Evolutionary conservation across 2,888 invertebrate species (phyloP).

Genomic region (Himalopsyche tibetana): DNA sequence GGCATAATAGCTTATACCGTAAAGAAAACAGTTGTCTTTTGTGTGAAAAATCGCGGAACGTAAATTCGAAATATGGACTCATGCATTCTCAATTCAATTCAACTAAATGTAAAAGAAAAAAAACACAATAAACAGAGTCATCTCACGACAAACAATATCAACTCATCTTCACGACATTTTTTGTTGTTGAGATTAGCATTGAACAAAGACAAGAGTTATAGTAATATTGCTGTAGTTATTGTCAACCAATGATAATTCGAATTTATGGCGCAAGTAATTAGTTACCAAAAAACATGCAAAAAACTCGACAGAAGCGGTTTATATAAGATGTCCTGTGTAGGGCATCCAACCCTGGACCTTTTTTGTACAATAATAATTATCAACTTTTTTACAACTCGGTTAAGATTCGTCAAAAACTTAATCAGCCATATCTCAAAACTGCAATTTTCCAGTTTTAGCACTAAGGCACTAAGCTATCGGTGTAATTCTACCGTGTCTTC

Average conservation of each 20-base stretch:
- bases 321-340: too few species aligned
- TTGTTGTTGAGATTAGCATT: neutral
- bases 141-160: neutral
- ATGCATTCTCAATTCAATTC: conserved; percentile 4
- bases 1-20: neutral
- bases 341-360: too few species aligned
- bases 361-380: too few species aligned
- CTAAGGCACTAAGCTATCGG: too few species aligned
- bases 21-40: neutral
- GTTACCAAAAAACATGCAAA: too few species aligned
- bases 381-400: too few species aligned
- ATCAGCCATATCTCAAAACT: too few species aligned
- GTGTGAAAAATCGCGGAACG: conserved; percentile 31
- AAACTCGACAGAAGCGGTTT: too few species aligned
- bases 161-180: conserved; percentile 29
- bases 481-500: too few species aligned
- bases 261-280: too few species aligned
- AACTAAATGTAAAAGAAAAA: neutral
- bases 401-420: too few species aligned
- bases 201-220: neutral
- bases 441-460: too few species aligned
- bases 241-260: neutral
- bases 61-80: neutral
- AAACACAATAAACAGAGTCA: neutral
- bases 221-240: neutral